These are phyloP conservation scores for Anoplius nigerrimus DNA, from an alignment of 2,888 invertebrate genomes.

Conservation along the genomic window DNA sequence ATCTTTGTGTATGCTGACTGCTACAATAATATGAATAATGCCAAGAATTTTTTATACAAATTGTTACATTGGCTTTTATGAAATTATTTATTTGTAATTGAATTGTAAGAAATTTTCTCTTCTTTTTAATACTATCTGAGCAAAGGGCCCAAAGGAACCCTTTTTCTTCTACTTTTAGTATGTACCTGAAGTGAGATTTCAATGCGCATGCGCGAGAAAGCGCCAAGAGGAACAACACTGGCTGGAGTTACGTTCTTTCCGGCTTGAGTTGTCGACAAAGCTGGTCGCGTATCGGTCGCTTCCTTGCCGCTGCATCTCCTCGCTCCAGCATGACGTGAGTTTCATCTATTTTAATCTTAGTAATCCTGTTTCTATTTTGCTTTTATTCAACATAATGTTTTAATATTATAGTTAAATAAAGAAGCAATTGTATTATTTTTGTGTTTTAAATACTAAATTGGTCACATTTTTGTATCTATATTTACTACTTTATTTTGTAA, in stretches of 20 bases:
- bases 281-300: conserved; percentile 28
- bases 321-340: conserved; percentile 59
- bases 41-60: too few relatives aligned
- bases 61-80: too few relatives aligned
- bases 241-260: conserved; percentile 46
- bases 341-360: conserved; percentile 32
- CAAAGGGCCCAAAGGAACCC: too few relatives aligned
- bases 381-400: neutral
- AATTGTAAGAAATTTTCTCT: too few relatives aligned
- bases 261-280: conserved; percentile 40
- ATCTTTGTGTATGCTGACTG: too few relatives aligned
- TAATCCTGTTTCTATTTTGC: conserved; percentile 19
- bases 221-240: too few relatives aligned
- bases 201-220: too few relatives aligned
- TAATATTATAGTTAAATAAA: neutral
- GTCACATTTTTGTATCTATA: neutral
- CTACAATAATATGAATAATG: too few relatives aligned
- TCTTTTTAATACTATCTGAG: too few relatives aligned
- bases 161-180: too few relatives aligned
- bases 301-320: conserved; percentile 13
- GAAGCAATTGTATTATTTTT: neutral
- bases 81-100: too few relatives aligned
- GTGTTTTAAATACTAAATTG: neutral
- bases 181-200: too few relatives aligned
- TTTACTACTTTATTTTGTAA: neutral